Base-by-base conservation (phyloP, 2,888 invertebrate genomes). In the Heliconius sara region DNA sequence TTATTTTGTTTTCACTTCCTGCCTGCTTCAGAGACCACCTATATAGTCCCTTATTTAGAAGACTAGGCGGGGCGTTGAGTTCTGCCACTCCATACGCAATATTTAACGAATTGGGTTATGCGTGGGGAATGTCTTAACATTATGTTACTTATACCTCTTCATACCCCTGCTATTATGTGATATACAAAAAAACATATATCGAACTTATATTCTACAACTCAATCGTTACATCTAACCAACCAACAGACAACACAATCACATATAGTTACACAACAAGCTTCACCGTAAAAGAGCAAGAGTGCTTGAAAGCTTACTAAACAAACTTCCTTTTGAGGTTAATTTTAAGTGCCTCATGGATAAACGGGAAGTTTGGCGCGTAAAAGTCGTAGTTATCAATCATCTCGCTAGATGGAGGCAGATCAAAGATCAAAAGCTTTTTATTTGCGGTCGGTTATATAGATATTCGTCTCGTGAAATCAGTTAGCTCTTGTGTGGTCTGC, bases 331-430 rank as follows among this genome's bases (percentile, higher is more conserved):
- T 81, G 79, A 57, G 80, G 81, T 81, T 81, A 76, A 81, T 79
- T 81, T 77, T 57, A 77, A 81, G 82, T 76, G 77, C 60, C 79
- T 73, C 81, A 79, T 81, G 79, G 82, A 81, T 82, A 82, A 82
- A 80, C 80, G 82, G 82, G 82, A 82, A 82, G 80, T 79, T 71
- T 67, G 65, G 75, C 43, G 74, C 74, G 68, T 81, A 73, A 80
- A 76, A 75, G 73, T 65, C 77, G 52, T 67, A 72, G 77, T 73
- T 79, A 84, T 83, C 84, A 85, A 83, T 82, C 83, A 81, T 75
- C 75, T 39, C 34, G 80, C 60, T 79, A 81, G 81, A 83, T 80
- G 84, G 80, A 79, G 81, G 75, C 79, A 83, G 84, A 83, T 83
- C 83, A 81, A 83, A 79, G 76, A 47, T 70, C 77, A 77, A 77